Evolutionary conservation across 2,797 vertebrate genomes (phyloP), one percentile per base, ranked within the genome.

Genomic region (Harpagifer antarcticus): DNA sequence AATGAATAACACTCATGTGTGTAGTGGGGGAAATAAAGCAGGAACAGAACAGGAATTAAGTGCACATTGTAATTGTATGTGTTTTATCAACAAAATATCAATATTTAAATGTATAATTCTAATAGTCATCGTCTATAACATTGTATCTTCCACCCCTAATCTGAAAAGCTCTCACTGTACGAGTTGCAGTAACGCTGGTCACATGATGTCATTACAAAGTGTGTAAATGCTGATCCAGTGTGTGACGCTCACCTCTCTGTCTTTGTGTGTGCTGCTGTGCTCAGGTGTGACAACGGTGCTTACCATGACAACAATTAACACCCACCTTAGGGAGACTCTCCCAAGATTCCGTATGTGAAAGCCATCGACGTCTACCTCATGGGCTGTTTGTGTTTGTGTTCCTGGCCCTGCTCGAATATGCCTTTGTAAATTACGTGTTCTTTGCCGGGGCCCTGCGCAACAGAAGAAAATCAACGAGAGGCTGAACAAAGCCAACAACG

Each of bases 281-380:
- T 68, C 87, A 99, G 98, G 98, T 89, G 96, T 99, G 88, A 98
- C 97, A 83, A 98, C 98, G 73, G 97, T 99, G 87, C 97, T 99
- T 72, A 97, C 98, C 83, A 98, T 99, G 97, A 99, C 97, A 45
- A 97, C 98, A 78, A 98, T 99, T 92, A 98, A 99, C 93, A 99
- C 98, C 74, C 97, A 99, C 87, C 94, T 99, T 88, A 92, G 96
- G 90, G 96, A 98, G 93, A 98, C 97, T 78, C 96, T 99, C 80
- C 97, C 97, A 87, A 98, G 94, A 97, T 99, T 86, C 96, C 98
- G 70, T 99, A 97, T 2, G 96, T 99, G 93, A 99, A 99, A 95
- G 98, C 98, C 94, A 99, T 99, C n/a, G 98, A 99, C 76, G 96
- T 99, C 95, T 99, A 99, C 94, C 97, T 99, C 95, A 98, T 99